phyloP scores from a whole-genome alignment of 1,140 invertebrate species.

The Neomicropteryx cornuta region DNA sequence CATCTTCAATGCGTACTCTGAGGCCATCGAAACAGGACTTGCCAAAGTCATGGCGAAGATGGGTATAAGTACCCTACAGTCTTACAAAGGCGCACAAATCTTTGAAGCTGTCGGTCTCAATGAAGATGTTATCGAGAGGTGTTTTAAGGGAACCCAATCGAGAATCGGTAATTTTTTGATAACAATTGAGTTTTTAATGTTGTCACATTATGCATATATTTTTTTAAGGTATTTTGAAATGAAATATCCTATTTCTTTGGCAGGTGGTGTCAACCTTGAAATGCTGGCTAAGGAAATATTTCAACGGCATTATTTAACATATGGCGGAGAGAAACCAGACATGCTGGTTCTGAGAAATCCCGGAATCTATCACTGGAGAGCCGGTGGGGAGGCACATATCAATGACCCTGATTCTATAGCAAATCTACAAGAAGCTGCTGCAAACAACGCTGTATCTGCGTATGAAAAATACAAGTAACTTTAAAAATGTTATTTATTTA shows the following conservation, averaged over 20 bases:
- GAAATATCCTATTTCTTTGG: slow-evolving; percentile 9
- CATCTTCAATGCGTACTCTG: slow-evolving; percentile 63
- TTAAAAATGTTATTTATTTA: slow-evolving; percentile 1
- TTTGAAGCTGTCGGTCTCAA: slow-evolving; percentile 96
- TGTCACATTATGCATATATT: too few species aligned
- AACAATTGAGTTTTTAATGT: not conserved
- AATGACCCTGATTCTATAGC: slow-evolving; percentile 93
- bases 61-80: slow-evolving; percentile 98
- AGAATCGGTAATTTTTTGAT: slow-evolving; percentile 50
- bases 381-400: slow-evolving; percentile 95
- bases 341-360: slow-evolving; percentile 81
- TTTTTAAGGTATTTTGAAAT: slow-evolving; percentile 3
- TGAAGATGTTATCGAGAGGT: slow-evolving; percentile 87
- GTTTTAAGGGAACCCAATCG: slow-evolving; percentile 90
- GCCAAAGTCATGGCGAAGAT: slow-evolving; percentile 98
- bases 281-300: slow-evolving; percentile 82
- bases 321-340: slow-evolving; percentile 59
- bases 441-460: slow-evolving; percentile 66
- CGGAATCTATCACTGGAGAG: slow-evolving; percentile 92
- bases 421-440: slow-evolving; percentile 82
- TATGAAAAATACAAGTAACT: slow-evolving; percentile 65
- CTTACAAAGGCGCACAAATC: slow-evolving; percentile 99
- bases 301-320: slow-evolving; percentile 73
- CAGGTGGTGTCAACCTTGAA: slow-evolving; percentile 83
- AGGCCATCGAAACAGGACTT: slow-evolving; percentile 67